Evolutionary conservation across 2,888 invertebrate genomes (phyloP).

Genomic region (Thymelicus sylvestris): DNA sequence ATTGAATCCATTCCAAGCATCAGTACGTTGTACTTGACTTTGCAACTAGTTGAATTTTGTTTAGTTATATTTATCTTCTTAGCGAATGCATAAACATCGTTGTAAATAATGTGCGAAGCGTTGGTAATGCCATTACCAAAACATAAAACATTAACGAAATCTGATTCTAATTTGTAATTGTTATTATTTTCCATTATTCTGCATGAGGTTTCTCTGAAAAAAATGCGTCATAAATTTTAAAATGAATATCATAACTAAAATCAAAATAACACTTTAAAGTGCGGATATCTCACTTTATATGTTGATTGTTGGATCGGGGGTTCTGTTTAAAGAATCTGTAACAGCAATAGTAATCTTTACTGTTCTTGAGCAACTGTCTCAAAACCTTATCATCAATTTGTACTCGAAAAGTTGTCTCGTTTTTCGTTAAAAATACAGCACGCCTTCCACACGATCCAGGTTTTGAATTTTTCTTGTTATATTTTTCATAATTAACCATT

Average conservation of each 20-base stretch:
- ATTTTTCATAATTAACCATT: slow-evolving; percentile 54
- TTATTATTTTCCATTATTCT: slow-evolving; percentile 54
- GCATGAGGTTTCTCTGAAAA: slow-evolving; percentile 62
- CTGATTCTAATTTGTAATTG: slow-evolving; percentile 58
- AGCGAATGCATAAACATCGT: slow-evolving; percentile 73
- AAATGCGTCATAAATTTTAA: background rate
- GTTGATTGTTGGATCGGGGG: slow-evolving; percentile 43
- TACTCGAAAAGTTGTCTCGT: slow-evolving; percentile 54
- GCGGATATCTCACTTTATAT: slow-evolving; percentile 46
- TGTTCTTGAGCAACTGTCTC: slow-evolving; percentile 54
- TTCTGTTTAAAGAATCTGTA: slow-evolving; percentile 58
- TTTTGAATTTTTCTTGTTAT: slow-evolving; percentile 43
- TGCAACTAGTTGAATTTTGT: slow-evolving; percentile 41
- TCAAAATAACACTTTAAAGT: background rate
- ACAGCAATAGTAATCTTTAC: slow-evolving; percentile 61
- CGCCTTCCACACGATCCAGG: slow-evolving; percentile 59
- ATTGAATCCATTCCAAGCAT: slow-evolving; percentile 94
- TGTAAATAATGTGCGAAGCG: slow-evolving; percentile 59
- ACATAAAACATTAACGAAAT: slow-evolving; percentile 70
- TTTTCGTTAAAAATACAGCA: slow-evolving; percentile 63
- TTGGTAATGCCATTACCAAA: slow-evolving; percentile 57
- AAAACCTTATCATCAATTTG: slow-evolving; percentile 56
- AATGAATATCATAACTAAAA: background rate
- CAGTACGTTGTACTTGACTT: slow-evolving; percentile 83
- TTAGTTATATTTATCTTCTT: slow-evolving; percentile 70